Percentiles rank a stretch among this genome's conserved stretches.
phyloP scores from a whole-genome alignment of 2,888 invertebrate species.

The Epiblema foenella region DNA sequence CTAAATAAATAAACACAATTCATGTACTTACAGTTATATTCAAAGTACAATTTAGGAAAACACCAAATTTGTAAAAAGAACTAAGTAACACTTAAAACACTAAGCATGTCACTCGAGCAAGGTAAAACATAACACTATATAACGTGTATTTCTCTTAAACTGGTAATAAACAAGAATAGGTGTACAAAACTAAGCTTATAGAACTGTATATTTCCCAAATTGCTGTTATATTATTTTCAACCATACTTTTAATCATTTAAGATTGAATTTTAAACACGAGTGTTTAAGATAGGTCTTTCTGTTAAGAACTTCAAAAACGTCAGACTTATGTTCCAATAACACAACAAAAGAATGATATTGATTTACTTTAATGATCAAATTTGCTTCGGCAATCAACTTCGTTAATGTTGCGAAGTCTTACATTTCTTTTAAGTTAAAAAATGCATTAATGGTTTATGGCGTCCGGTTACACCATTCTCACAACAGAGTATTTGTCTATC shows the following conservation, averaged over 20 bases:
- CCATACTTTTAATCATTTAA: background rate
- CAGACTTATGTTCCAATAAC: conserved; percentile 14
- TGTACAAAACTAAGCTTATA: background rate
- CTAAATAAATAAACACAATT: conserved; percentile 17
- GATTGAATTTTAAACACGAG: background rate
- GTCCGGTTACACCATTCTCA: background rate
- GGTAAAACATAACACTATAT: conserved; percentile 22
- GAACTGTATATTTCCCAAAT: background rate
- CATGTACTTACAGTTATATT: conserved; percentile 27
- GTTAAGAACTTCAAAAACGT: background rate
- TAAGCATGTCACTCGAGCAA: conserved; percentile 24
- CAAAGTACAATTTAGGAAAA: background rate
- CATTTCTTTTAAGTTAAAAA: background rate
- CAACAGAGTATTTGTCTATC: too few species aligned
- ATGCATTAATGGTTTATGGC: background rate
- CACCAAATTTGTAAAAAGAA: conserved; percentile 10
- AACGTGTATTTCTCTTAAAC: background rate
- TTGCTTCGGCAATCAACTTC: conserved; percentile 20
- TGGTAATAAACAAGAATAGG: conserved; percentile 4
- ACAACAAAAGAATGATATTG: conserved; percentile 30
- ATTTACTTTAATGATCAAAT: conserved; percentile 29
- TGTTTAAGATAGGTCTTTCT: background rate
- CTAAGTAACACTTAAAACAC: background rate
- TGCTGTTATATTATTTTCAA: background rate
- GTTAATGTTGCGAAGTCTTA: conserved; percentile 6